Evolutionary conservation across 2,888 invertebrate species (phyloP).

Genomic region (Amaurobius ferox): DNA sequence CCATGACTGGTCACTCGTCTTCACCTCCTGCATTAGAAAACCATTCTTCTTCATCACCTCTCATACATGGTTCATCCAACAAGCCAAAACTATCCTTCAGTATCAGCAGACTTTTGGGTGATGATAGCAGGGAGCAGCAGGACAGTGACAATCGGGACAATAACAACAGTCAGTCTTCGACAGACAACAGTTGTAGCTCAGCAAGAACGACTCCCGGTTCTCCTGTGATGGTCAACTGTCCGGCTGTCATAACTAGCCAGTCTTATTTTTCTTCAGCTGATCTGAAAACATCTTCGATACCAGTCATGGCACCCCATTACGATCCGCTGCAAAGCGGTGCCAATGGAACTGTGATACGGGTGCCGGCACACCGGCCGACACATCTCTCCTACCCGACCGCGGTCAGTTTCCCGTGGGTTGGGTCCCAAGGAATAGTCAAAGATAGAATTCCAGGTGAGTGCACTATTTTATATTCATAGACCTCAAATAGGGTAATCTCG

Average conservation of each 20-base stretch:
- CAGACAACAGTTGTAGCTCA: constrained; percentile 26
- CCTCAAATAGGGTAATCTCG: no score
- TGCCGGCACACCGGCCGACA: constrained; percentile 83
- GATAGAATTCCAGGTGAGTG: constrained; percentile 87
- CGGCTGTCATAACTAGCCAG: background rate
- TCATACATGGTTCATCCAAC: constrained; percentile 6
- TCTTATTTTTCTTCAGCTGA: constrained; percentile 35
- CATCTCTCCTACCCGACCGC: constrained; percentile 74
- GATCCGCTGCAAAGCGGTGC: constrained; percentile 67
- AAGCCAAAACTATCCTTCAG: constrained; percentile 83
- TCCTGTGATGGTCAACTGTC: constrained; percentile 24
- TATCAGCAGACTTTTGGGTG: constrained; percentile 85
- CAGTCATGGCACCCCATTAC: constrained; percentile 54
- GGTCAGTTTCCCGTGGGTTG: constrained; percentile 73
- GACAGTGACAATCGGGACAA: constrained; percentile 20
- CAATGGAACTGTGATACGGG: constrained; percentile 76
- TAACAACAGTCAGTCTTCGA: constrained; percentile 25
- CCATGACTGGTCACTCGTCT: constrained; percentile 7
- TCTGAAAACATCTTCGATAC: constrained; percentile 32
- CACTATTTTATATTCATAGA: background rate
- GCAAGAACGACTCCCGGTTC: constrained; percentile 49
- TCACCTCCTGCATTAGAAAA: constrained; percentile 41
- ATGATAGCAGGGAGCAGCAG: constrained; percentile 42
- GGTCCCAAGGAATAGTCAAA: constrained; percentile 82
- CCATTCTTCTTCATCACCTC: constrained; percentile 41